phyloP scores from a whole-genome alignment of 1,140 invertebrate species.

The Papilio dardanus region DNA sequence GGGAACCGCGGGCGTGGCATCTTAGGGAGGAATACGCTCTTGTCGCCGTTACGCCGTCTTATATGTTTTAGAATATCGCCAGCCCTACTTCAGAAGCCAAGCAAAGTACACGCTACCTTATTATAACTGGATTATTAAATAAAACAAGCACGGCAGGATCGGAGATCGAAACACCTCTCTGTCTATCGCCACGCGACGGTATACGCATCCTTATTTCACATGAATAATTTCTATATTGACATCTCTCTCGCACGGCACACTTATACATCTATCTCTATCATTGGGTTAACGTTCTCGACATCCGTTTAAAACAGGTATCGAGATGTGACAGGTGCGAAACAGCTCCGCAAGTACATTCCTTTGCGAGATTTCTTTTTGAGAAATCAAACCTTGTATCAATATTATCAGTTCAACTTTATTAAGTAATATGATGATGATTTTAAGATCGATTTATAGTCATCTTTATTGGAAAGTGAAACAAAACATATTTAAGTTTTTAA shows the following conservation, averaged over 20 bases:
- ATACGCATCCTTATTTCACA: conserved; percentile 41
- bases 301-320: conserved; percentile 62
- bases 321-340: conserved; percentile 69
- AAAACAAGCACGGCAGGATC: conserved; percentile 51
- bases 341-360: conserved; percentile 53
- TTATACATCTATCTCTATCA: conserved; percentile 54
- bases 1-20: no score
- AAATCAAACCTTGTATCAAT: conserved; percentile 28
- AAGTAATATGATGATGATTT: not conserved
- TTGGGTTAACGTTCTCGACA: conserved; percentile 65
- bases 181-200: conserved; percentile 64
- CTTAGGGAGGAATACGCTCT: no score
- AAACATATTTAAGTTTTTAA: not conserved
- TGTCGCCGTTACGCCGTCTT: not conserved
- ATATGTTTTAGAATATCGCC: not conserved
- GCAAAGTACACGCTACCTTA: conserved; percentile 38
- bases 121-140: conserved; percentile 56
- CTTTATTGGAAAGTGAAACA: not conserved
- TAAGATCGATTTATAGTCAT: not conserved
- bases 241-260: conserved; percentile 56
- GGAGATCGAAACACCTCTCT: conserved; percentile 40
- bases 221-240: conserved; percentile 26
- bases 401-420: conserved; percentile 14
- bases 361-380: conserved; percentile 55
- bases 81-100: conserved; percentile 37